Conservation (phyloP, 2,888 invertebrate species). For the Autographa gamma region DNA sequence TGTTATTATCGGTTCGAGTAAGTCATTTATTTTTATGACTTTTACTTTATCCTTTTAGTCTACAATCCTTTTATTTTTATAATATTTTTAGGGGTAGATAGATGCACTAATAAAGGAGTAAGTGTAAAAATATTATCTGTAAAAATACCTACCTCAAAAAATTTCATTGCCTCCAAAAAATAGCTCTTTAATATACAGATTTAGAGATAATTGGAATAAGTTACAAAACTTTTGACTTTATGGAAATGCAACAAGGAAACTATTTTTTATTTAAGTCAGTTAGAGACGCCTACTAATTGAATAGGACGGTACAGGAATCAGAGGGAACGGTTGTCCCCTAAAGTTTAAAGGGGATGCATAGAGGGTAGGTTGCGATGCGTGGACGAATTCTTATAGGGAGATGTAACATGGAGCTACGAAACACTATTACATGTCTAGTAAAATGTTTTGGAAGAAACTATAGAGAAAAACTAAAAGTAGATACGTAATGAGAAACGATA, state of each 20-base stretch:
- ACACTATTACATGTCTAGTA: neutral
- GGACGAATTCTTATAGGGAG: constrained; percentile 83
- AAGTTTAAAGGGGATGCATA: constrained; percentile 79
- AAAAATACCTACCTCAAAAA: neutral
- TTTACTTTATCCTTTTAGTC: neutral
- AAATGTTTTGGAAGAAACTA: neutral
- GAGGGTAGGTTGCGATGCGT: constrained; percentile 83
- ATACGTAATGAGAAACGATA: neutral
- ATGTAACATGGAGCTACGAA: constrained; percentile 58
- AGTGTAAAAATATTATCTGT: too few relatives aligned
- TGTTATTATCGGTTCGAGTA: neutral
- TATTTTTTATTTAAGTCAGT: constrained; percentile 77
- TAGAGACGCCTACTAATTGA: constrained; percentile 87
- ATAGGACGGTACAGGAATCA: constrained; percentile 87
- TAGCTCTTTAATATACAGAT: neutral
- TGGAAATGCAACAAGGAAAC: constrained; percentile 57
- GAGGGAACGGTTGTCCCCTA: constrained; percentile 87
- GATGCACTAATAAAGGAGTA: too few relatives aligned
- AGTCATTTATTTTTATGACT: neutral
- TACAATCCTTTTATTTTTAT: neutral
- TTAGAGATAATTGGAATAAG: neutral
- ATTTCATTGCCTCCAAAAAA: neutral
- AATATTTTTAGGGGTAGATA: neutral
- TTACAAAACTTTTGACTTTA: constrained; percentile 11
- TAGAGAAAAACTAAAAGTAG: neutral